Evolutionary conservation across 2,888 invertebrate species (phyloP).

Genomic region (Dione vanillae): DNA sequence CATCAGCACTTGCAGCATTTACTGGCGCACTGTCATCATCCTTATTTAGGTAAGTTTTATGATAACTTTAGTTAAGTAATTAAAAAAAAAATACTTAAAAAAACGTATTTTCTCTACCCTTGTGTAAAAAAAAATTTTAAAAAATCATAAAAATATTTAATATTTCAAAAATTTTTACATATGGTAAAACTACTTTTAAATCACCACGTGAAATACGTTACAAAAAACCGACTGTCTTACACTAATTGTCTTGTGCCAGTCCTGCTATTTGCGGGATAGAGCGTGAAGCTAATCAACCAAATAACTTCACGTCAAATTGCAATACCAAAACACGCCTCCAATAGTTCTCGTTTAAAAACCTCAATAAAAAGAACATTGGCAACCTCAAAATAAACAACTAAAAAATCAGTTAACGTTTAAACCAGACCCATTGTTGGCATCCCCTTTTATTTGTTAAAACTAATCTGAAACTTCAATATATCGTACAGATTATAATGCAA

Average conservation of each 20-base stretch:
- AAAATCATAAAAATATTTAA: too few relatives aligned
- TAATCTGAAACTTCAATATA: constrained; percentile 35
- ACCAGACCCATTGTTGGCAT: constrained; percentile 19
- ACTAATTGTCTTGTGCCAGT: neutral
- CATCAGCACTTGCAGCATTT: constrained; percentile 93
- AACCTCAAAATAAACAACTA: neutral
- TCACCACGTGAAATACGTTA: too few relatives aligned
- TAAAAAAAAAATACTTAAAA: too few relatives aligned
- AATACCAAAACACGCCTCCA: too few relatives aligned
- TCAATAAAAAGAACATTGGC: neutral
- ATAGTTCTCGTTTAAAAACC: too few relatives aligned
- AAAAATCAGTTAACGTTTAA: constrained; percentile 1
- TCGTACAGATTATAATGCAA: constrained; percentile 28
- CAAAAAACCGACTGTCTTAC: neutral
- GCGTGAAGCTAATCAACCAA: neutral
- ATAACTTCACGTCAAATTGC: too few relatives aligned
- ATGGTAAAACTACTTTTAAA: too few relatives aligned
- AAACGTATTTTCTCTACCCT: too few relatives aligned
- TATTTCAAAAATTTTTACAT: too few relatives aligned
- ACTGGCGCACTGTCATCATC: constrained; percentile 92
- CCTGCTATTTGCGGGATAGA: neutral
- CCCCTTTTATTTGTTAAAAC: constrained; percentile 7
- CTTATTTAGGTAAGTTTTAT: constrained; percentile 89
- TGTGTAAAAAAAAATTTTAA: too few relatives aligned
- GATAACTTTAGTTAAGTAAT: neutral